These are phyloP conservation scores for Phocoena sinus DNA, from an alignment of 2,113 vertebrate species.

Conservation along the genomic window DNA sequence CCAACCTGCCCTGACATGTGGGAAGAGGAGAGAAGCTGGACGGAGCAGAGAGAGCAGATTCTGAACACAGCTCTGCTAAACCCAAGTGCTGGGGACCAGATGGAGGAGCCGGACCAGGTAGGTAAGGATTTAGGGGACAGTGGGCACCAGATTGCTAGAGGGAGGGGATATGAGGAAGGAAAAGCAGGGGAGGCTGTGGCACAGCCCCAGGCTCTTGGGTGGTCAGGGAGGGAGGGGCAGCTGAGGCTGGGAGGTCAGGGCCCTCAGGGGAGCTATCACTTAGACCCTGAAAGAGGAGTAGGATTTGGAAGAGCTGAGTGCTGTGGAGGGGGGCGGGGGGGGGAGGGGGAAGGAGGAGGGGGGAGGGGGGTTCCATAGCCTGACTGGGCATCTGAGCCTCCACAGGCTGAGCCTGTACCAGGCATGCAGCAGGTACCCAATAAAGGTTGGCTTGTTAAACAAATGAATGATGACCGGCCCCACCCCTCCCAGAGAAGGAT, in stretches of 20 bases:
- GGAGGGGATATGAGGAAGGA: background rate
- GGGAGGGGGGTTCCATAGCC: no score
- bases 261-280: background rate
- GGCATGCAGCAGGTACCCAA: background rate
- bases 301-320: background rate
- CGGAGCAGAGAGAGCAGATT: no score
- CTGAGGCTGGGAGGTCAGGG: background rate
- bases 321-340: no score
- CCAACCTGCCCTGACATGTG: background rate
- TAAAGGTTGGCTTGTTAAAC: background rate
- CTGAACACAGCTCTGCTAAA: background rate
- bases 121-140: background rate
- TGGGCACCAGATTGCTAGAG: background rate
- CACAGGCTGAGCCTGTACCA: fast-evolving
- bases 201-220: background rate
- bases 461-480: background rate
- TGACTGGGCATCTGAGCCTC: background rate
- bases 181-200: background rate
- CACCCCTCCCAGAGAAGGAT: background rate
- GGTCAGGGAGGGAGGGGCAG: background rate
- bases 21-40: background rate
- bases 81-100: fast-evolving
- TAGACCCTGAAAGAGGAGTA: background rate
- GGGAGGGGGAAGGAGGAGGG: fast-evolving
- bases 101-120: background rate